These are phyloP conservation scores for Promerops cafer DNA, from an alignment of 2,113 vertebrate species.

Conservation along the genomic window DNA sequence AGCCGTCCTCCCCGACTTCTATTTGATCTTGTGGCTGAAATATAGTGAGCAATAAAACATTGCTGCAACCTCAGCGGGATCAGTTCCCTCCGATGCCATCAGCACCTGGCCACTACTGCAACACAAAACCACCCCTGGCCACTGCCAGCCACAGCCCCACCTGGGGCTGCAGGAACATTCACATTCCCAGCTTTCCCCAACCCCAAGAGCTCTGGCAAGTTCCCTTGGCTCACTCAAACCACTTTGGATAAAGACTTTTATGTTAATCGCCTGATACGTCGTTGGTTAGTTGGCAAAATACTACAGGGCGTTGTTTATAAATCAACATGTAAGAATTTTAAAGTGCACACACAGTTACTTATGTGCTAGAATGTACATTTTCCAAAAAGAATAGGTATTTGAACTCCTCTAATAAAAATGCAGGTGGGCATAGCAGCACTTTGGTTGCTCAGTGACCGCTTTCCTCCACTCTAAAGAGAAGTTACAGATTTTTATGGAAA, in stretches of 20 bases:
- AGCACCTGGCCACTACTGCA: conserved; percentile 76
- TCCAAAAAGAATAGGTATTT: neutral
- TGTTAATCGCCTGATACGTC: accelerated
- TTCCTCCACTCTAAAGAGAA: neutral
- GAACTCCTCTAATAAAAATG: neutral
- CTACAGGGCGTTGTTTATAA: accelerated
- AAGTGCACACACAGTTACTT: neutral
- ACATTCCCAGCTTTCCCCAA: neutral
- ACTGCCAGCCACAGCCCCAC: neutral
- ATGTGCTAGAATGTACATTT: neutral
- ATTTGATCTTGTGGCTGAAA: conserved; percentile 99
- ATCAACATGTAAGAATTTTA: accelerated
- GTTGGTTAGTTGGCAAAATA: neutral
- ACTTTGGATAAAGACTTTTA: neutral
- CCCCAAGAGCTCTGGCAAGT: neutral
- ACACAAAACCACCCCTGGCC: conserved; percentile 26
- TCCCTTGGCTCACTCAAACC: neutral
- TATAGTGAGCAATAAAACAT: conserved; percentile 81
- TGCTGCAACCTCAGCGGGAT: conserved; percentile 74
- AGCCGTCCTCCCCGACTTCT: conserved; percentile 95
- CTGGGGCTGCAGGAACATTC: neutral
- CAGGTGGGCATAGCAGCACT: neutral
- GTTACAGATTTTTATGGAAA: neutral
- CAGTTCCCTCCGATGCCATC: conserved; percentile 67
- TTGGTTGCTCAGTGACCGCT: neutral